Conservation (phyloP, 2,797 vertebrate genomes). For the Naso thynnoides region DNA sequence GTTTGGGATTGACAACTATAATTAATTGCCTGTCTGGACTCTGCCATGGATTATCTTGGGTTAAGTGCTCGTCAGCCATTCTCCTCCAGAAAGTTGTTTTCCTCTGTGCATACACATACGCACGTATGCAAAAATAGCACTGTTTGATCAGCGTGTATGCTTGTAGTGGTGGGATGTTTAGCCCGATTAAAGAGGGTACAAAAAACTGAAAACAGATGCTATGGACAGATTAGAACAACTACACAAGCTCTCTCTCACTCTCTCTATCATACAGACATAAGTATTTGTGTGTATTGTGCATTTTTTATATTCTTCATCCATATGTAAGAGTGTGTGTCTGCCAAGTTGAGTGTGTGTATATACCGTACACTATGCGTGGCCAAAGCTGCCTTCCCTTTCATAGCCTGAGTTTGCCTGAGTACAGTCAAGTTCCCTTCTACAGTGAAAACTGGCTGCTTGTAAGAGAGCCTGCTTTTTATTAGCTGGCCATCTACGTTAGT, state of each 20-base stretch:
- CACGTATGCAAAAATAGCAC: slow-evolving; percentile 42
- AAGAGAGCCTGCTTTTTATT: slow-evolving; percentile 52
- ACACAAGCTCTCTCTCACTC: neutral
- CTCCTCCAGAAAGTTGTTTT: slow-evolving; percentile 26
- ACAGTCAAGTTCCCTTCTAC: slow-evolving; percentile 4
- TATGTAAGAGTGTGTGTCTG: slow-evolving; percentile 17
- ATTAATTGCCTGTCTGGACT: slow-evolving; percentile 51
- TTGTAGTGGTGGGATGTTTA: slow-evolving; percentile 33
- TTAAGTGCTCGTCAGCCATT: slow-evolving; percentile 43
- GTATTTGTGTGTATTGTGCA: slow-evolving; percentile 1
- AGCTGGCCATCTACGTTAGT: slow-evolving; percentile 37
- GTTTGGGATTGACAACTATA: slow-evolving; percentile 33
- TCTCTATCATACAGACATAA: slow-evolving; percentile 1
- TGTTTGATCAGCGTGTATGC: slow-evolving; percentile 19
- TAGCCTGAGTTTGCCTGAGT: slow-evolving; percentile 23
- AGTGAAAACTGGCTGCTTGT: slow-evolving; percentile 36
- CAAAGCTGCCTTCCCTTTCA: slow-evolving; percentile 37
- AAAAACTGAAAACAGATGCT: slow-evolving; percentile 53
- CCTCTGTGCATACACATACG: neutral
- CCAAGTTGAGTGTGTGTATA: neutral
- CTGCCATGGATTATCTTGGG: slow-evolving; percentile 45
- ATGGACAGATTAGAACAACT: slow-evolving; percentile 15
- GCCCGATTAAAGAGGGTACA: slow-evolving; percentile 43
- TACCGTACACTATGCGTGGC: neutral
- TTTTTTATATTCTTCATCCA: slow-evolving; percentile 22